Conservation (phyloP, 2,113 vertebrate species). For the Probosciger aterrimus region DNA sequence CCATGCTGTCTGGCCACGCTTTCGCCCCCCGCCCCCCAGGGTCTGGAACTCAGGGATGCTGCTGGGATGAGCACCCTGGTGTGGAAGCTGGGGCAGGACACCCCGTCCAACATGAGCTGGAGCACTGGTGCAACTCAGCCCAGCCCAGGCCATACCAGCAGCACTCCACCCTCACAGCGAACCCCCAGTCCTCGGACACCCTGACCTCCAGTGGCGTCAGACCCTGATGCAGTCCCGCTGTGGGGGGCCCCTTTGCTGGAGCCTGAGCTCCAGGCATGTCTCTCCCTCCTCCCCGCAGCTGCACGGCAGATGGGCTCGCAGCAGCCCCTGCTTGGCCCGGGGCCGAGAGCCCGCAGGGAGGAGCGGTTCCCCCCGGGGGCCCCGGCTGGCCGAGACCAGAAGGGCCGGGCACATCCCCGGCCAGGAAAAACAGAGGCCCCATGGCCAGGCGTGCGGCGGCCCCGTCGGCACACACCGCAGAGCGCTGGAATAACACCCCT, state of each 20-base stretch:
- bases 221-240: background rate
- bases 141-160: background rate
- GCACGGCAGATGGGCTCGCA: background rate
- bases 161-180: fast-evolving
- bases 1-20: background rate
- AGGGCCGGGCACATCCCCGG: background rate
- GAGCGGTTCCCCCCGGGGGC: background rate
- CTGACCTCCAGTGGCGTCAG: background rate
- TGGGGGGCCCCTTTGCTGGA: background rate
- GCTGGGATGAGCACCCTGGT: background rate
- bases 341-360: background rate
- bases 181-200: background rate
- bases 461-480: background rate
- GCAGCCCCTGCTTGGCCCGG: background rate
- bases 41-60: background rate
- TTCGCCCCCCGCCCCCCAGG: background rate
- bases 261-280: background rate
- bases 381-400: background rate
- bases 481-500: conserved; percentile 33
- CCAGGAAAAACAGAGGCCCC: conserved; percentile 57
- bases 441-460: background rate
- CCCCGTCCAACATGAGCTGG: background rate
- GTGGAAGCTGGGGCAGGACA: background rate
- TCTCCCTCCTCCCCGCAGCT: background rate
- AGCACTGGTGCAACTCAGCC: background rate